phyloP scores from a whole-genome alignment of 2,797 vertebrate genomes.

The Micrastur ruficollis region DNA sequence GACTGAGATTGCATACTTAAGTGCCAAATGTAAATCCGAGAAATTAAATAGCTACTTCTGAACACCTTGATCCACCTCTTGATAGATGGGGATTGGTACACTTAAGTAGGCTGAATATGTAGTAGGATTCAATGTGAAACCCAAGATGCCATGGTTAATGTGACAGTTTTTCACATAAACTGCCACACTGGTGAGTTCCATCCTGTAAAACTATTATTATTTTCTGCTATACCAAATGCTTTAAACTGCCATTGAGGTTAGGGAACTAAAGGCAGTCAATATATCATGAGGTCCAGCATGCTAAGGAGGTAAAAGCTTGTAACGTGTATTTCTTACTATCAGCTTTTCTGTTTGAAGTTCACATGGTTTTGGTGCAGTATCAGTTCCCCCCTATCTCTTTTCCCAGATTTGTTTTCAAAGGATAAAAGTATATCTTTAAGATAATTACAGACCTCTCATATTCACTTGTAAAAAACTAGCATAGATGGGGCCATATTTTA shows the following conservation, averaged over 20 bases:
- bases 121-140: not conserved
- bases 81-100: not conserved
- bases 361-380: not conserved
- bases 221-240: not conserved
- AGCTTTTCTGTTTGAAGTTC: not conserved
- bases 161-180: not conserved
- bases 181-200: not conserved
- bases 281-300: not conserved
- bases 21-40: not conserved
- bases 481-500: not conserved
- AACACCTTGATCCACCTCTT: not conserved
- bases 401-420: not conserved
- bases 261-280: not conserved
- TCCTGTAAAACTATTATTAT: not conserved
- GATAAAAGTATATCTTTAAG: not conserved
- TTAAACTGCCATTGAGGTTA: not conserved
- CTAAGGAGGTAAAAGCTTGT: not conserved
- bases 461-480: not conserved
- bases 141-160: not conserved
- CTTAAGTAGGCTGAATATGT: not conserved
- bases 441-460: not conserved
- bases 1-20: not conserved
- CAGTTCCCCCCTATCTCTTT: not conserved
- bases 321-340: not conserved
- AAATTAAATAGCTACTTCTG: not conserved